Conservation (phyloP, 2,888 invertebrate species). For the Petrophora chlorosata region DNA sequence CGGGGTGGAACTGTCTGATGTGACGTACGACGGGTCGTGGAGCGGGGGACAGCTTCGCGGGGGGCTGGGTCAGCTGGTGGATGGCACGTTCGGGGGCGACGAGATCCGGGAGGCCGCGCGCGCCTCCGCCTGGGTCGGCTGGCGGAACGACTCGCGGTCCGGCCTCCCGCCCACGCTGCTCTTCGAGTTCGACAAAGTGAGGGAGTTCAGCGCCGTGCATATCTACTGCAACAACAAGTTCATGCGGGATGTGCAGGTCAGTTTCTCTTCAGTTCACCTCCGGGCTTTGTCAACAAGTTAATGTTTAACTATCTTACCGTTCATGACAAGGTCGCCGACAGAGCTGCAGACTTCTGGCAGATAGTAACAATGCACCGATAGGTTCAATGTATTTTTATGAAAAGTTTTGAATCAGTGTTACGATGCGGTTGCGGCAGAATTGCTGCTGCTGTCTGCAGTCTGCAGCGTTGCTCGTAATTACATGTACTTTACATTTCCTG, state of each 20-base stretch:
- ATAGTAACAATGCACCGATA: too few relatives aligned
- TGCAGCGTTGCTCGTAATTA: too few relatives aligned
- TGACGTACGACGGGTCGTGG: conserved; percentile 93
- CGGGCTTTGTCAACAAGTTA: too few relatives aligned
- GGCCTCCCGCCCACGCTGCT: conserved; percentile 86
- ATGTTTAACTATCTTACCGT: too few relatives aligned
- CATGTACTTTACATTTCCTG: too few relatives aligned
- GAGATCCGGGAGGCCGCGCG: conserved; percentile 84
- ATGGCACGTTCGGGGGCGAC: conserved; percentile 91
- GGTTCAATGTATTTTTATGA: too few relatives aligned
- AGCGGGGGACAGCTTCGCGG: conserved; percentile 87
- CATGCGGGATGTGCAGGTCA: conserved; percentile 87
- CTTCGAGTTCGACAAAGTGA: conserved; percentile 93
- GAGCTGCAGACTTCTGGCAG: too few relatives aligned
- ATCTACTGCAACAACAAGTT: conserved; percentile 94
- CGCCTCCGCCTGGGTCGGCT: conserved; percentile 93
- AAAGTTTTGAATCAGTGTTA: too few relatives aligned
- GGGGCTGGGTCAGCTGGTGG: conserved; percentile 93
- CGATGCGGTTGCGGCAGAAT: too few relatives aligned
- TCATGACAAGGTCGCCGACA: too few relatives aligned
- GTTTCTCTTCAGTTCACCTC: too few relatives aligned
- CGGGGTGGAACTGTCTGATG: conserved; percentile 92
- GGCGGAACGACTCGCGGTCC: conserved; percentile 90
- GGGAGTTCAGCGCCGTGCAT: conserved; percentile 93
- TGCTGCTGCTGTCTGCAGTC: too few relatives aligned